Base-by-base conservation (phyloP, 2,113 vertebrate species). In the Dermatemys mawii region DNA sequence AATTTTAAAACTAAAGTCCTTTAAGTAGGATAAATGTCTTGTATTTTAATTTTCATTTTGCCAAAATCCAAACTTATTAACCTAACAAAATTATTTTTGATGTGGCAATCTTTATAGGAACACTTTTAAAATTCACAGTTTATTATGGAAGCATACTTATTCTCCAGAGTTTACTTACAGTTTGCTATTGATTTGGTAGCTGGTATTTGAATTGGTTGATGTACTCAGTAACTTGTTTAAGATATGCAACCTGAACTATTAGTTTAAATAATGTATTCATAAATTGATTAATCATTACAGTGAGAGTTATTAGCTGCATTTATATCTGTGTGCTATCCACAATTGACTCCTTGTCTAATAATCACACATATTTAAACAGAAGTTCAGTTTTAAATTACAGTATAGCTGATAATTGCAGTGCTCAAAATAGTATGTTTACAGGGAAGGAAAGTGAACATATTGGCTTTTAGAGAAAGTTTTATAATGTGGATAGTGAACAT, bases 241-340 rank as follows among this genome's bases (percentile, higher is more conserved):
- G 98, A 98, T 98, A 98, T 98, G 98, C 97, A 99, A 99, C 98
- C 99, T 99, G 99, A 98, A 98, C 98, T 98, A 98, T 99, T 99
- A 98, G 98, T 99, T 99, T 99, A 98, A 98, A 98, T 99, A 99
- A 99, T 99, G 98, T 99, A 99, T 99, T 99, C 99, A 98, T 98
- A 98, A 99, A 99, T 99, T 99, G 99, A 99, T 99, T 99, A 99
- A 98, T 99, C 99, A 99, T 99, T 99, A 98, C 98, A 98, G 98
- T 99, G 98, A 98, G 98, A 99, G 98, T 98, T 99, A 99, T 99
- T 99, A 99, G 98, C 98, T 98, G 98, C 98, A 98, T 98, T 99
- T 98, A 98, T 98, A 98, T 98, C 98, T 99, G 97, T 99, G 97
- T 93, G 89, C 97, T 98, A 97, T 97, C 97, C 97, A 93, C 97